Conservation (phyloP, 1,140 invertebrate species). For the Ectropis grisescens region DNA sequence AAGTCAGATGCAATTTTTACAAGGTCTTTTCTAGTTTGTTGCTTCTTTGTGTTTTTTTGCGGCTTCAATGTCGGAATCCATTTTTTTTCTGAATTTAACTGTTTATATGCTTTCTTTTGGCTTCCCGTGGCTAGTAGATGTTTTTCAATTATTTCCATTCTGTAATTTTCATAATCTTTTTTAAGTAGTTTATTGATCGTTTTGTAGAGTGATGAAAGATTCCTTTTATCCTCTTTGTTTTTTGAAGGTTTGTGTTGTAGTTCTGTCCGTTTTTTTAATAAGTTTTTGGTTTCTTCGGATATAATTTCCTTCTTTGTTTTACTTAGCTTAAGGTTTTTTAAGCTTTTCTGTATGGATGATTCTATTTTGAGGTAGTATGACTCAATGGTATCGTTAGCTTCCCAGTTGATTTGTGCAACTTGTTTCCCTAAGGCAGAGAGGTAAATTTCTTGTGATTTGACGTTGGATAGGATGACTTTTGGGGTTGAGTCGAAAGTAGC, state of each 20-base stretch:
- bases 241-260: slow-evolving; percentile 10
- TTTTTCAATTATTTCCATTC: slow-evolving; percentile 11
- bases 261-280: slow-evolving; percentile 8
- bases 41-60: not conserved
- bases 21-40: slow-evolving; percentile 9
- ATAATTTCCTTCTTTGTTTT: slow-evolving; percentile 8
- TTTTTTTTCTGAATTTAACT: slow-evolving; percentile 8
- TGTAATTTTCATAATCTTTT: slow-evolving; percentile 18
- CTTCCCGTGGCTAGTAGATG: slow-evolving; percentile 5
- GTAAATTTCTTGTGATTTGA: slow-evolving; percentile 1
- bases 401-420: slow-evolving; percentile 2
- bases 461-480: not conserved
- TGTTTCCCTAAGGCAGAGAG: slow-evolving; percentile 2
- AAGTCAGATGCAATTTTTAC: slow-evolving; percentile 12
- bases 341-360: slow-evolving; percentile 1
- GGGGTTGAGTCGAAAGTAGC: not conserved
- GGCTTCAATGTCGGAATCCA: slow-evolving; percentile 7
- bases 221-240: slow-evolving; percentile 13
- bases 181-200: slow-evolving; percentile 15
- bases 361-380: slow-evolving; percentile 12
- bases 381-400: slow-evolving; percentile 10
- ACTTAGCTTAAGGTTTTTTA: not conserved
- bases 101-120: slow-evolving; percentile 11
- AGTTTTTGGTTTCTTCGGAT: slow-evolving; percentile 10
- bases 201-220: slow-evolving; percentile 15